A percentile compares a stretch with the other conserved stretches of the same genome.
These are phyloP conservation scores for Clarias platycephalus DNA, from an alignment of 2,797 vertebrate species.

Conservation along the genomic window DNA sequence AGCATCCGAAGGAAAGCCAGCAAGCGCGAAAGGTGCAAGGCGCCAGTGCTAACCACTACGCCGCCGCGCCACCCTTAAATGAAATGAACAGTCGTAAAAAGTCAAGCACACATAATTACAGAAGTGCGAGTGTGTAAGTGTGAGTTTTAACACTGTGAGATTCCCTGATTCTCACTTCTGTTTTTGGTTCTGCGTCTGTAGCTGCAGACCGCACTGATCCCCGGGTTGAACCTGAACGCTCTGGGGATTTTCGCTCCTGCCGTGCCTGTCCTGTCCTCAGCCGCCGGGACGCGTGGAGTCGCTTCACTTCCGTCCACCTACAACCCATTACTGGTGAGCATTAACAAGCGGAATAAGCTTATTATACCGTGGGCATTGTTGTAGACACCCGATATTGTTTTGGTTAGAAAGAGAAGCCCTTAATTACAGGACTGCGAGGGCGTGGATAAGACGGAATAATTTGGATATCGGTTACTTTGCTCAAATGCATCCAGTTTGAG, in stretches of 20 bases:
- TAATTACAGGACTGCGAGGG: background rate
- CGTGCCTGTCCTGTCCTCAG: conserved; percentile 81
- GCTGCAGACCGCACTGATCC: conserved; percentile 94
- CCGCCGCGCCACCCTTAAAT: no score
- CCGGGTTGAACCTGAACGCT: conserved; percentile 90
- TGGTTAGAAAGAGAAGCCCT: background rate
- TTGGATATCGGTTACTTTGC: background rate
- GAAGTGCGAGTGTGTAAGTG: no score
- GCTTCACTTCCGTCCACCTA: conserved; percentile 75
- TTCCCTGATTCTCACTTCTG: background rate
- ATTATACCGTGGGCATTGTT: no score
- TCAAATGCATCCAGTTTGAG: background rate
- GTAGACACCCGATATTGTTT: background rate
- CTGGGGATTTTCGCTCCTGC: conserved; percentile 93
- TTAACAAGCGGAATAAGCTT: background rate
- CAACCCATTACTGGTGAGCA: conserved; percentile 88
- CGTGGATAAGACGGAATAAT: background rate
- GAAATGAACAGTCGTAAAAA: no score
- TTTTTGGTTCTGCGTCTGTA: conserved; percentile 54
- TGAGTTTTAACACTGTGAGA: background rate
- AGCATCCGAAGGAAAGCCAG: no score
- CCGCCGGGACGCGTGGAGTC: conserved; percentile 76
- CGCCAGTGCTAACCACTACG: no score
- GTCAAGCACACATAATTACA: no score
- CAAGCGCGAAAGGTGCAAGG: no score